phyloP scores from a whole-genome alignment of 2,797 vertebrate species.

The Aldrovandia affinis region DNA sequence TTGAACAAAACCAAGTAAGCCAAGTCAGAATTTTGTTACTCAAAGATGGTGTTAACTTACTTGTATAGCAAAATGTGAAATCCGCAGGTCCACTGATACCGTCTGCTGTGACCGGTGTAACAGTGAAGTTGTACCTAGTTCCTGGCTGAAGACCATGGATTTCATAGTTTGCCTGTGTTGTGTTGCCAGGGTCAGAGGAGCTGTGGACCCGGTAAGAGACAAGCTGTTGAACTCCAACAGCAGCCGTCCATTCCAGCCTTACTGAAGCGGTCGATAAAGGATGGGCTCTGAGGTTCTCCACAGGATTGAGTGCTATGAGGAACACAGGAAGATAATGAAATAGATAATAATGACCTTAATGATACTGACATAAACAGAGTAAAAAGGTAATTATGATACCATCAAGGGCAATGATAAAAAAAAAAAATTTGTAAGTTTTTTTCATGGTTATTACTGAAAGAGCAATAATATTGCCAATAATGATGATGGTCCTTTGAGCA shows the following conservation, averaged over 20 bases:
- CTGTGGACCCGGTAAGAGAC: constrained; percentile 50
- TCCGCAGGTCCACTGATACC: constrained; percentile 34
- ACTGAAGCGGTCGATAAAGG: constrained; percentile 48
- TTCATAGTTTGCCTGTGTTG: neutral
- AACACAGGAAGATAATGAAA: neutral
- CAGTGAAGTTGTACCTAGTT: constrained; percentile 53
- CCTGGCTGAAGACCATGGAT: constrained; percentile 54
- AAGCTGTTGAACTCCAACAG: neutral
- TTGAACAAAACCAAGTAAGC: too few relatives aligned
- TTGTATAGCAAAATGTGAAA: constrained; percentile 53
- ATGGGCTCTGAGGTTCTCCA: constrained; percentile 46
- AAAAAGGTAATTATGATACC: too few relatives aligned
- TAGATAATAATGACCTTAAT: too few relatives aligned
- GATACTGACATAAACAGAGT: neutral
- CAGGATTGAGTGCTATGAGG: constrained; percentile 64
- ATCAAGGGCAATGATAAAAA: too few relatives aligned
- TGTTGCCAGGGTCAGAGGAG: accelerated
- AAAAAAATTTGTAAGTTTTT: too few relatives aligned
- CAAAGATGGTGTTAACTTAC: constrained; percentile 49
- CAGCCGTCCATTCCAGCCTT: constrained; percentile 53
- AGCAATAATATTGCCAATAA: too few relatives aligned
- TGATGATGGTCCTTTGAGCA: too few relatives aligned
- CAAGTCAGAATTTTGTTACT: too few relatives aligned
- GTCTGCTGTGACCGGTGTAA: constrained; percentile 46
- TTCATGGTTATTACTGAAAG: too few relatives aligned